A percentile compares a stretch with the other conserved stretches of the same genome.
phyloP scores from a whole-genome alignment of 2,113 vertebrate species.

The Pungitius pungitius region DNA sequence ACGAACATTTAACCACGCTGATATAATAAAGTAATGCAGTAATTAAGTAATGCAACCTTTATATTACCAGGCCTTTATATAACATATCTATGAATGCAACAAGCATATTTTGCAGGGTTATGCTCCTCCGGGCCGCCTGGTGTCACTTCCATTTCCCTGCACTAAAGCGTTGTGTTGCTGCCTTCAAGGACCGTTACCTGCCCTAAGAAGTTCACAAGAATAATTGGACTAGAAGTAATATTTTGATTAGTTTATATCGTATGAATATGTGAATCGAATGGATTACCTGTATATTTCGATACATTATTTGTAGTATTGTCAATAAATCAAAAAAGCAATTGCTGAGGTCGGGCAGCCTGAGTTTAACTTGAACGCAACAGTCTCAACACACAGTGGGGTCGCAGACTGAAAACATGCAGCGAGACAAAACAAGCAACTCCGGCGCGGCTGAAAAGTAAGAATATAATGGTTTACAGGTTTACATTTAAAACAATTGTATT shows the following conservation, averaged over 20 bases:
- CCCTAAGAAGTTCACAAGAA: not conserved
- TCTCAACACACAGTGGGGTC: not conserved
- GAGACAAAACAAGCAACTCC: conserved; percentile 78
- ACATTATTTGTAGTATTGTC: not conserved
- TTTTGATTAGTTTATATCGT: not conserved
- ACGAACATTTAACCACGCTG: not conserved
- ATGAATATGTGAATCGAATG: not conserved
- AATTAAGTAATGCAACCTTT: too few species aligned
- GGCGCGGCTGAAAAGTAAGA: conserved; percentile 79
- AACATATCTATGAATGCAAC: too few species aligned
- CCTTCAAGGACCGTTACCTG: not conserved
- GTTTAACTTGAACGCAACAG: not conserved
- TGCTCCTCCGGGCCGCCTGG: conserved; percentile 7
- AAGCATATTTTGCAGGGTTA: not conserved
- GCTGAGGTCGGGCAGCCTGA: not conserved
- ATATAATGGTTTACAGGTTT: not conserved
- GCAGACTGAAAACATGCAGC: conserved; percentile 66
- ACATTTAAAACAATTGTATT: not conserved
- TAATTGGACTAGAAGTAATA: not conserved
- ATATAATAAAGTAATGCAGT: too few species aligned
- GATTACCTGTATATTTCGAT: not conserved
- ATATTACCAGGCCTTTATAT: too few species aligned
- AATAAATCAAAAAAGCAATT: not conserved
- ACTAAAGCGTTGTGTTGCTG: not conserved
- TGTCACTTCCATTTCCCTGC: not conserved